Base-by-base conservation (phyloP, 2,888 invertebrate species). In the Schizaphis graminum region DNA sequence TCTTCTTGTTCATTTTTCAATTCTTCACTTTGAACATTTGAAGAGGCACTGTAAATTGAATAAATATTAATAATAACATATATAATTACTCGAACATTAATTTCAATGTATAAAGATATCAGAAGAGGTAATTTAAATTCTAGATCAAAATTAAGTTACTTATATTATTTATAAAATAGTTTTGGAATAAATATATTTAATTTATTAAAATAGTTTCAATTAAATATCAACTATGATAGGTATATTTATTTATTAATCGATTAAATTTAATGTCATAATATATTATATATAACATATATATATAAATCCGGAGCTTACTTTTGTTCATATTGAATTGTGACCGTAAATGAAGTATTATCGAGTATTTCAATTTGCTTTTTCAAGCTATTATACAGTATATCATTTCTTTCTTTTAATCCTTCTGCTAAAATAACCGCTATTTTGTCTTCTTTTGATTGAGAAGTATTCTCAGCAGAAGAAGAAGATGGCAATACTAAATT, bases 351-450 rank as follows among this genome's bases (percentile, higher is more conserved):
- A 16, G 77, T 35, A 13, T 84, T 91, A 21, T 90, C 41, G 11
- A 90, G 67, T 47, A 90, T 67, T 67, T 90, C 47, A 21, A 90
- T 67, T 90, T 90, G 90, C 24, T n/a, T 90, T 11, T 67, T 47
- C 21, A 67, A 90, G 0, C n/a, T n/a, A 11, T 91, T 91, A 3
- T 41, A 53, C 41, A 77, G 41, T 53, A 91, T 41, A 28, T 35
- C 35, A 41, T 91, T 91, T 41, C 49, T 53, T 41, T 91, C 77
- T 53, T 84, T 91, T 16, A 91, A 53, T 53, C 53, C 91, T 26
- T 84, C 49, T 7, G 91, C 53, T 28, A 91, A 53, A 28, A 41
- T 35, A 35, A 41, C 41, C 11, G 77, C 77, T 28, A 77, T 91
- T 41, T 41, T 77, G 26, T 84, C 28, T 84, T 91, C 91, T 26